phyloP scores from a whole-genome alignment of 2,888 invertebrate genomes.

The Stramonita haemastoma region DNA sequence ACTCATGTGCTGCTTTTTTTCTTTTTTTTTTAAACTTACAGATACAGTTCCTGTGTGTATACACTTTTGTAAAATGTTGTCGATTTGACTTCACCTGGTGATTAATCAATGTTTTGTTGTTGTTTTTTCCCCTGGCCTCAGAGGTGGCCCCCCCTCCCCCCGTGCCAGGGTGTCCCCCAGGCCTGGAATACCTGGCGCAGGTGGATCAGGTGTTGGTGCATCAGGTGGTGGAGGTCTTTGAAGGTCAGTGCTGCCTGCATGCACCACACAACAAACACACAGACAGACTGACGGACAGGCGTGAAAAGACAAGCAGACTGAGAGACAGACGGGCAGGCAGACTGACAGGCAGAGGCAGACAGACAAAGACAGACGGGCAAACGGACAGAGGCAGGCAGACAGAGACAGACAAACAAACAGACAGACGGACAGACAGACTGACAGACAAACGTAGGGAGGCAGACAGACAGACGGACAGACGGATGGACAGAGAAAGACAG shows the following conservation, averaged over 20 bases:
- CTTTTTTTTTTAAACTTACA: no score
- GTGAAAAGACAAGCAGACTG: background rate
- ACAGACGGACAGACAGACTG: background rate
- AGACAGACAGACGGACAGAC: background rate
- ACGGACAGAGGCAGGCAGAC: background rate
- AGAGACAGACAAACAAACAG: background rate
- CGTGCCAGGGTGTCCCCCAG: slow-evolving; percentile 72
- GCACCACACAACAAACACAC: background rate
- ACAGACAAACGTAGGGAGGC: no score
- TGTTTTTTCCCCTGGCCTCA: no score
- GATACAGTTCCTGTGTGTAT: no score
- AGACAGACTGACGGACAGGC: no score
- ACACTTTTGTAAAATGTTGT: no score
- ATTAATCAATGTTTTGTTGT: no score
- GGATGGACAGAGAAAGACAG: background rate
- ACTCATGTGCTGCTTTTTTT: no score
- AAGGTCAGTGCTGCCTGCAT: slow-evolving; percentile 56
- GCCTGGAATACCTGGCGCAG: slow-evolving; percentile 73
- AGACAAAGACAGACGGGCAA: background rate
- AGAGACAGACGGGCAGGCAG: background rate
- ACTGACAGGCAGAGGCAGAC: background rate
- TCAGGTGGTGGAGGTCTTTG: slow-evolving; percentile 69
- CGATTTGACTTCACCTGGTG: no score
- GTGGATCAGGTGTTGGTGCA: slow-evolving; percentile 72
- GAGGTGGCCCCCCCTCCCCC: slow-evolving; percentile 51